These are phyloP conservation scores for Acromyrmex heyeri DNA, from an alignment of 1,140 invertebrate genomes.

Conservation along the genomic window DNA sequence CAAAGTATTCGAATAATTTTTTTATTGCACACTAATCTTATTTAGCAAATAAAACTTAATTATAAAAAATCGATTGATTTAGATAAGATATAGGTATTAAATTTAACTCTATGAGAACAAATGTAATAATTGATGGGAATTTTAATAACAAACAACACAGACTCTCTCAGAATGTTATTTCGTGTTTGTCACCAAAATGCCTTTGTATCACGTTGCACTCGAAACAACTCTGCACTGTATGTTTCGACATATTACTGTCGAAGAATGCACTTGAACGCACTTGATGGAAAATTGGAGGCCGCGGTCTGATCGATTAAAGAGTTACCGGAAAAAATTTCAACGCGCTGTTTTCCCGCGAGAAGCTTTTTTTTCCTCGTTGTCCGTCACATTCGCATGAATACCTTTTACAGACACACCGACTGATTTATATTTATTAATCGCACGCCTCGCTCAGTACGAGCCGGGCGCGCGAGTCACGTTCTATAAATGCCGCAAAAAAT, in stretches of 20 bases:
- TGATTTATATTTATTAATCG: slow-evolving; percentile 58
- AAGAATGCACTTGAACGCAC: slow-evolving; percentile 10
- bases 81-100: background rate
- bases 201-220: slow-evolving; percentile 3
- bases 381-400: background rate
- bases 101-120: background rate
- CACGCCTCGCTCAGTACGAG: slow-evolving; percentile 4
- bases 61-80: background rate
- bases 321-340: slow-evolving; percentile 7
- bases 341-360: slow-evolving; percentile 6
- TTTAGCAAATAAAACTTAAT: background rate
- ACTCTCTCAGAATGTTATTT: background rate
- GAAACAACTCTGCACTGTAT: background rate
- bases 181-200: background rate
- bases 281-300: slow-evolving; percentile 33
- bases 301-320: background rate
- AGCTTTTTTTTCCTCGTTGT: background rate
- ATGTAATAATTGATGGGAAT: background rate
- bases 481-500: slow-evolving; percentile 63
- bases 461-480: slow-evolving; percentile 47
- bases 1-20: background rate
- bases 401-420: background rate
- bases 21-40: background rate
- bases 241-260: background rate
- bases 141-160: background rate